Percentiles rank a stretch among this genome's conserved stretches.
Conservation (phyloP, 2,113 vertebrate species). For the Bos javanicus region DNA sequence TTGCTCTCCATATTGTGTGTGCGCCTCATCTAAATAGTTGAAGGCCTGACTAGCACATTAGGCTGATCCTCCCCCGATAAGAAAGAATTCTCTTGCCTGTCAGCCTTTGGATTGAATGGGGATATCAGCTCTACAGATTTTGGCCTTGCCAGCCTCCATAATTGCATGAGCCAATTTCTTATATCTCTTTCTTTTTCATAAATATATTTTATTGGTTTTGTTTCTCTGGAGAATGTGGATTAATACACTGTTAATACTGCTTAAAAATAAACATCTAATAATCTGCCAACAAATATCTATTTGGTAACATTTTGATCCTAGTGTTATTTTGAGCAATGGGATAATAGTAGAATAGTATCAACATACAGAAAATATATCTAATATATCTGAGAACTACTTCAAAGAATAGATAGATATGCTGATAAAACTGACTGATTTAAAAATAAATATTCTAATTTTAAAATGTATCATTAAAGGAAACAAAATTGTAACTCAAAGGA, state of each 20-base stretch:
- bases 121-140: not conserved
- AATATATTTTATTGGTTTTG: not conserved
- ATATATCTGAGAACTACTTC: not conserved
- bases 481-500: not conserved
- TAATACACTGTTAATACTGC: not conserved
- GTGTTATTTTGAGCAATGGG: not conserved
- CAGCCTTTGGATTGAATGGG: not conserved
- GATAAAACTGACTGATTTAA: not conserved
- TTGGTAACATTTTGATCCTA: not conserved
- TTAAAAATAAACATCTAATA: not conserved
- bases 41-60: not conserved
- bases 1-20: not conserved
- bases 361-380: not conserved
- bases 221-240: not conserved
- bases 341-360: not conserved
- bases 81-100: not conserved
- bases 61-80: not conserved
- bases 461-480: not conserved
- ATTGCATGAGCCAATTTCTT: not conserved
- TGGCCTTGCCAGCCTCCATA: not conserved
- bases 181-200: not conserved
- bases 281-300: not conserved
- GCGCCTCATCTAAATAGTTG: not conserved
- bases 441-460: not conserved
- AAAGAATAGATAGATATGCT: not conserved